Base-by-base conservation (phyloP, 2,888 invertebrate genomes). In the Nomada flava region DNA sequence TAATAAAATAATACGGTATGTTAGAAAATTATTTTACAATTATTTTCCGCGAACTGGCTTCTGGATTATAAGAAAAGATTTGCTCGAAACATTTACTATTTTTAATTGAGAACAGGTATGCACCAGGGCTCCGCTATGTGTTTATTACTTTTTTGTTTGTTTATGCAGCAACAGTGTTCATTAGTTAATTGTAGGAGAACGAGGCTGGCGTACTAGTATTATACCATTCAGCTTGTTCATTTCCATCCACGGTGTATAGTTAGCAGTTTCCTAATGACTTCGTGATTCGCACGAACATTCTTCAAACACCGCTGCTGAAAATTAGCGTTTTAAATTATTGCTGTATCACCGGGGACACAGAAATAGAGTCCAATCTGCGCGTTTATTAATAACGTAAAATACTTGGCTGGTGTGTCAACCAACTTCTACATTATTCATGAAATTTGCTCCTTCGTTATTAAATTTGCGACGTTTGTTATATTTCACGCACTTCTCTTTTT, bases 391-490 rank as follows among this genome's bases (percentile, higher is more conserved):
- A 85, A 78, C 57, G 55, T 64, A 53, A 62, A 44, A 50, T 50
- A 78, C 63, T 64, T 62, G 47, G 52, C 63, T 55, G 52, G 64
- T 55, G 55, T 59, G 60, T 69, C 65, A 23, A 52, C 36, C 47
- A n/a, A 36, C 42, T 59, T 29, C 20, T 82, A 60, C 71, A 69
- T 82, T 80, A 82, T 82, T 76, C 80, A 80, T 80, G 75, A 74
- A 83, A 83, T 81, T 72, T 57, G n/a, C 57, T 55, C n/a, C 50
- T 29, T 60, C 65, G 44, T 81, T 73, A 71, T 50, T 55, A 23
- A 57, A 74, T 65, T 78, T 63, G 50, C 63, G 68, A 62, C 59
- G 62, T 75, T 75, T 65, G 62, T 77, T 75, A n/a, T n/a, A 68
- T 23, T 57, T 23, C 74, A 55, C 20, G 23, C 23, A 20, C 23